phyloP scores from a whole-genome alignment of 1,140 invertebrate genomes.

The Sycobia sp. region DNA sequence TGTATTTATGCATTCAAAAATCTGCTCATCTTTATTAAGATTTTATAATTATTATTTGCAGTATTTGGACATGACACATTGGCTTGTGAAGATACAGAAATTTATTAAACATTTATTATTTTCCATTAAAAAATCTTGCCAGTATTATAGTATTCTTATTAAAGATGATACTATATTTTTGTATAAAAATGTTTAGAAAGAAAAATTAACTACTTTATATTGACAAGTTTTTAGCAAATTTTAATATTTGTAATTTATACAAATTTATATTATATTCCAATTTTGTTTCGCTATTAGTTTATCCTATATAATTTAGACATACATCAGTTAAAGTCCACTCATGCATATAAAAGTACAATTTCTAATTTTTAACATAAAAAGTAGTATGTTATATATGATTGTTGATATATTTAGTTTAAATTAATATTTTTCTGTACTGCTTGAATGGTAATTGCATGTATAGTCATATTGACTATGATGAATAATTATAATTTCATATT shows the following conservation, averaged over 20 bases:
- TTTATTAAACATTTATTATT: conserved; percentile 65
- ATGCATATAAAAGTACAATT: conserved; percentile 1
- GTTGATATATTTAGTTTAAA: neutral
- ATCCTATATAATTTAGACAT: conserved; percentile 16
- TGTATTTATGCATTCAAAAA: conserved; percentile 33
- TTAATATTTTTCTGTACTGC: neutral
- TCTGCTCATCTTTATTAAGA: conserved; percentile 22
- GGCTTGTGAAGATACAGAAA: conserved; percentile 82
- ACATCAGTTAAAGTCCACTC: neutral
- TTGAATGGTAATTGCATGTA: neutral
- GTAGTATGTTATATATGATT: too few species aligned
- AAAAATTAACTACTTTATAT: neutral
- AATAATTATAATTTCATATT: neutral
- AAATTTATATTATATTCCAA: conserved; percentile 19
- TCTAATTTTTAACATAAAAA: too few species aligned
- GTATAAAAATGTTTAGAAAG: conserved; percentile 20
- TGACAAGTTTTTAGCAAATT: neutral
- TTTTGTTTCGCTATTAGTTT: conserved; percentile 17
- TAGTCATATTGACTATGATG: neutral
- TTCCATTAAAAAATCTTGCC: conserved; percentile 29
- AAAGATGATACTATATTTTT: conserved; percentile 39
- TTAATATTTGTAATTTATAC: conserved; percentile 6
- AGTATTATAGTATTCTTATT: conserved; percentile 29
- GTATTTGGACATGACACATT: conserved; percentile 81
- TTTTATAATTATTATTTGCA: conserved; percentile 57